phyloP scores from a whole-genome alignment of 2,888 invertebrate genomes.

The Onthophagus sagittarius region DNA sequence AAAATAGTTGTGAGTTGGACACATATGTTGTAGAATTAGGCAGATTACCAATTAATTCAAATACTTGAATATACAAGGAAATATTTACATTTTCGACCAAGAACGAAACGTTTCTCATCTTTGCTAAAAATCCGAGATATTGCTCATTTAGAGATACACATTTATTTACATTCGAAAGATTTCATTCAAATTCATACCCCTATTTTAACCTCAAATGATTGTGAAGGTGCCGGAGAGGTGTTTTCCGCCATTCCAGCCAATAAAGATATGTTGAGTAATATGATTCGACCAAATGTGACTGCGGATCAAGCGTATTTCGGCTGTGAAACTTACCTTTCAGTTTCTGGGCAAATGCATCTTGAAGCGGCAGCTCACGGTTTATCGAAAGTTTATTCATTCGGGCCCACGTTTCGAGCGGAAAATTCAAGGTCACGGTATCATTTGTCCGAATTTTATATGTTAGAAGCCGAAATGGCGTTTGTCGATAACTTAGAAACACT shows the following conservation, averaged over 20 bases:
- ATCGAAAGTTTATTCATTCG: conserved; percentile 84
- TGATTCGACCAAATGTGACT: conserved; percentile 58
- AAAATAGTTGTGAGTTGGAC: neutral
- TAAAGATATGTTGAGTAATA: conserved; percentile 57
- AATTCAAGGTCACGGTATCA: conserved; percentile 85
- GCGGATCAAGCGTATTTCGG: conserved; percentile 74
- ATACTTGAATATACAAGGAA: conserved; percentile 75
- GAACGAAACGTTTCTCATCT: conserved; percentile 70
- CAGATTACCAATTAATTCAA: neutral
- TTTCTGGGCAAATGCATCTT: conserved; percentile 94
- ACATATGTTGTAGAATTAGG: neutral
- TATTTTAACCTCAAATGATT: conserved; percentile 90
- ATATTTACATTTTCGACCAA: conserved; percentile 74
- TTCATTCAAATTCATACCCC: conserved; percentile 84
- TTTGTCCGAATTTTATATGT: conserved; percentile 96
- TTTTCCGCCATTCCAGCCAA: conserved; percentile 73
- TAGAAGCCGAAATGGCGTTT: conserved; percentile 89
- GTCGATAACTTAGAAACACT: conserved; percentile 60
- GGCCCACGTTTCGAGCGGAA: conserved; percentile 94
- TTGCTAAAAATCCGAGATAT: conserved; percentile 72
- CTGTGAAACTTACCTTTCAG: conserved; percentile 78
- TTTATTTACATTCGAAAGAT: conserved; percentile 63
- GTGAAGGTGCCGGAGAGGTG: conserved; percentile 95
- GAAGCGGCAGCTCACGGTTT: conserved; percentile 80
- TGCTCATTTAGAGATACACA: conserved; percentile 66